A percentile compares a stretch with the other conserved stretches of the same genome.
Evolutionary conservation across 2,888 invertebrate species (phyloP).

Genomic region (Ectropis crepuscularia): DNA sequence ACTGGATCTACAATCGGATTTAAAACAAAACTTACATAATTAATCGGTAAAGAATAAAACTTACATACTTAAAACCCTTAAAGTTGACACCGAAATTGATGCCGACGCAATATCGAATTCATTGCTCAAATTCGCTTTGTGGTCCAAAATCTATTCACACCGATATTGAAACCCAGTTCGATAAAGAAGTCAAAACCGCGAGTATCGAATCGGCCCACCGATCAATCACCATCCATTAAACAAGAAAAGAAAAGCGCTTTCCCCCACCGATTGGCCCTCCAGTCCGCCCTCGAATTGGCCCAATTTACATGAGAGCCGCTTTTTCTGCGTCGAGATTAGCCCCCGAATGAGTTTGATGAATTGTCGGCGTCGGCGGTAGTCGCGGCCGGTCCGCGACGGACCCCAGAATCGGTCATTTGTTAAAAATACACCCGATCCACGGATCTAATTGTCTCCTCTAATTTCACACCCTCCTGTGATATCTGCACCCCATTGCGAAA

Average conservation of each 20-base stretch:
- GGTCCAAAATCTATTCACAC: constrained; percentile 39
- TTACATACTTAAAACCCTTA: constrained; percentile 1
- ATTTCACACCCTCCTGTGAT: constrained; percentile 82
- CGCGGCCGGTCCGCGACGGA: constrained; percentile 11
- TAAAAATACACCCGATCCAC: constrained; percentile 84
- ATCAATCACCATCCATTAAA: constrained; percentile 85
- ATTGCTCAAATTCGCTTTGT: constrained; percentile 6
- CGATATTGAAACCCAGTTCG: constrained; percentile 69
- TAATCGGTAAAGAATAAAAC: constrained; percentile 4
- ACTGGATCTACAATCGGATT: constrained; percentile 36
- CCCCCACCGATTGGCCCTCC: constrained; percentile 82
- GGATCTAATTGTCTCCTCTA: constrained; percentile 85
- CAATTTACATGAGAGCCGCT: constrained; percentile 85
- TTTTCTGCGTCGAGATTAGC: constrained; percentile 85
- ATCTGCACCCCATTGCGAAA: constrained; percentile 69
- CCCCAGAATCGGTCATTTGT: constrained; percentile 77
- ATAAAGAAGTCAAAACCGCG: constrained; percentile 80
- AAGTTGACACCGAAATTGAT: constrained; percentile 6
- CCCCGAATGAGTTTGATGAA: constrained; percentile 84
- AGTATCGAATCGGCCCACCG: constrained; percentile 77
- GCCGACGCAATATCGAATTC: constrained; percentile 37
- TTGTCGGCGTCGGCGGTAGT: constrained; percentile 76
- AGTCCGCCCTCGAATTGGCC: constrained; percentile 83
- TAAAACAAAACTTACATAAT: constrained; percentile 17
- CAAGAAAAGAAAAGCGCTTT: constrained; percentile 84